Conservation (phyloP, 2,888 invertebrate genomes). For the Aphelenchoides bicaudatus region DNA sequence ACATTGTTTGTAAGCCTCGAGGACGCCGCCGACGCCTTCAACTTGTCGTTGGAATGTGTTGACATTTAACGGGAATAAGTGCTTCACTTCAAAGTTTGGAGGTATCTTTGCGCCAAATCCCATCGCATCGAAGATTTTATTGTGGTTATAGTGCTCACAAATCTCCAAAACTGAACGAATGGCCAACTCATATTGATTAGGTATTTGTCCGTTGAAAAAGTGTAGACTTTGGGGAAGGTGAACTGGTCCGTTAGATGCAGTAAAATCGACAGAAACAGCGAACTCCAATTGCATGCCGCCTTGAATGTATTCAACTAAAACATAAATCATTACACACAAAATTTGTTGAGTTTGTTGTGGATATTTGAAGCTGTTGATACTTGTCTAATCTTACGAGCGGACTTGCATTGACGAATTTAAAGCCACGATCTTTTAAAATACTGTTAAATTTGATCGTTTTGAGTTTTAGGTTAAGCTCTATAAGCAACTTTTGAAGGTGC, state of each 20-base stretch:
- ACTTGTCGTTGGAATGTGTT: constrained; percentile 18
- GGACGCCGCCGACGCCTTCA: constrained; percentile 64
- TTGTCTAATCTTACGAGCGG: too few species aligned
- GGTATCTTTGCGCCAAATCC: constrained; percentile 67
- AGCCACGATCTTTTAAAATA: too few species aligned
- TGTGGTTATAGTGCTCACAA: constrained; percentile 56
- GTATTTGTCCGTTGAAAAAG: constrained; percentile 61
- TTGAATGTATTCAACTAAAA: too few species aligned
- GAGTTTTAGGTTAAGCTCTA: too few species aligned
- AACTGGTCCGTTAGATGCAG: constrained; percentile 64
- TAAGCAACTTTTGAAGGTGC: too few species aligned
- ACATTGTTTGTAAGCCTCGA: constrained; percentile 65
- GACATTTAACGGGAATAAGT: constrained; percentile 63
- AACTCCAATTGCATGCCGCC: constrained; percentile 64
- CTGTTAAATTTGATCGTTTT: too few species aligned
- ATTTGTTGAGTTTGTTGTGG: too few species aligned
- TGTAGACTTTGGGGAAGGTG: constrained; percentile 61
- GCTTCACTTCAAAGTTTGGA: constrained; percentile 64
- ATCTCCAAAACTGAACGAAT: constrained; percentile 47
- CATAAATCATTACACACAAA: too few species aligned
- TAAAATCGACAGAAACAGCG: constrained; percentile 65
- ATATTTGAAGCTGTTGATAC: too few species aligned
- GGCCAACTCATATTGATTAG: constrained; percentile 65
- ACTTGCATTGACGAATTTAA: too few species aligned
- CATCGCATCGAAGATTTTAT: constrained; percentile 66